phyloP scores from a whole-genome alignment of 2,797 vertebrate genomes.

The Gastrophryne carolinensis region DNA sequence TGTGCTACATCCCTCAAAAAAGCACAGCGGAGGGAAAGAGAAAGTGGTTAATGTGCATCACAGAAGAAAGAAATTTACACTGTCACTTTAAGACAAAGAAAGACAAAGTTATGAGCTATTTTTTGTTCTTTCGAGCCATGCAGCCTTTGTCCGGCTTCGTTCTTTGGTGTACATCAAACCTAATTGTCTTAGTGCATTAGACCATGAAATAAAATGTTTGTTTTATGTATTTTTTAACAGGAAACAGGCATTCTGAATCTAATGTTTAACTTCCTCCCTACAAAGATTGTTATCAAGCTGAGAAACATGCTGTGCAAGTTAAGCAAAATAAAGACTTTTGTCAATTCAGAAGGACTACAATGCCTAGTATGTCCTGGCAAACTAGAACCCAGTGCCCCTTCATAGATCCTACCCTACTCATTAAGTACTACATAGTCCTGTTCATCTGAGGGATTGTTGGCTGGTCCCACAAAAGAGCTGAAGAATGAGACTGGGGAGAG shows the following conservation, averaged over 20 bases:
- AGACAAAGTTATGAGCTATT: no score
- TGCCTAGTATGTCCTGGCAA: background rate
- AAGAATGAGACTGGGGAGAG: no score
- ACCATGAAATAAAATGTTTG: constrained; percentile 30
- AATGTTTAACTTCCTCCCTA: constrained; percentile 24
- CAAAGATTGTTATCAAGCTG: constrained; percentile 18
- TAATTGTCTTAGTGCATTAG: constrained; percentile 26
- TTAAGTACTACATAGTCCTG: background rate
- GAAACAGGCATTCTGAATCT: constrained; percentile 20
- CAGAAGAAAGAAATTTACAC: no score
- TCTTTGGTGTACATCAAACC: constrained; percentile 1
- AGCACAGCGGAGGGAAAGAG: no score
- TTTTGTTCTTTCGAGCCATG: no score
- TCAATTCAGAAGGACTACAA: background rate
- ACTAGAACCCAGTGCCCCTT: background rate
- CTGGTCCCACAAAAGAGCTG: no score
- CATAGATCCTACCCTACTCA: background rate
- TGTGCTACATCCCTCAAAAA: no score
- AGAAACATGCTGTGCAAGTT: background rate
- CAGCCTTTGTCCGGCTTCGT: constrained; percentile 22
- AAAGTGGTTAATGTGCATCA: no score
- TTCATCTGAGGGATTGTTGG: no score
- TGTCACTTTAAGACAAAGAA: no score
- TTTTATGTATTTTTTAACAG: constrained; percentile 32
- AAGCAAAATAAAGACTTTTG: background rate